These are phyloP conservation scores for Caenorhabditis sp. DNA, from an alignment of 2,888 invertebrate species.

Conservation along the genomic window DNA sequence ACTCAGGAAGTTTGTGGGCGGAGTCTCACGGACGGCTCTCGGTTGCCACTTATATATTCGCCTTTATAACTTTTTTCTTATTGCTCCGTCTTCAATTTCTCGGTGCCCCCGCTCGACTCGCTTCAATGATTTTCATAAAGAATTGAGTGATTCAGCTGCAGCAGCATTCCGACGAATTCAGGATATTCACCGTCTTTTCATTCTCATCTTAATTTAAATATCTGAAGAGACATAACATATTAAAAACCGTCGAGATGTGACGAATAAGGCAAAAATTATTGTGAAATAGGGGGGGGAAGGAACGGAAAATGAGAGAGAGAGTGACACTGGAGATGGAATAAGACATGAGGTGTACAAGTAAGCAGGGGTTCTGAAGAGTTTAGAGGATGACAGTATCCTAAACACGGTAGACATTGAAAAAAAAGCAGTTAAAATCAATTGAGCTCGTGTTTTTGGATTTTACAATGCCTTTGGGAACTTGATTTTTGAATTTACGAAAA, in stretches of 20 bases:
- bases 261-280: neutral
- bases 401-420: no score
- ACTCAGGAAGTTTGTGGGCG: conserved; percentile 66
- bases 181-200: neutral
- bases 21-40: conserved; percentile 22
- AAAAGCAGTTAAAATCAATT: neutral
- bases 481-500: no score
- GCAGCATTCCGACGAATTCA: no score
- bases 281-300: no score
- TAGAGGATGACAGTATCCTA: no score
- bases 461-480: no score
- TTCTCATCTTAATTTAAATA: neutral
- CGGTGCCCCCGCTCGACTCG: neutral
- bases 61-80: conserved; percentile 53
- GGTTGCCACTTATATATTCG: conserved; percentile 51
- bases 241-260: neutral
- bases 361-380: no score
- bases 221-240: neutral
- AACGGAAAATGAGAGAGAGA: neutral
- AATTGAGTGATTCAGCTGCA: no score
- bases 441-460: no score
- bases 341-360: neutral
- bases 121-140: neutral
- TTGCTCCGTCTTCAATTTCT: conserved; percentile 1
- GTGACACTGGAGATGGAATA: neutral